A percentile compares a stretch with the other conserved stretches of the same genome.
These are phyloP conservation scores for Pyrgilauda ruficollis DNA, from an alignment of 2,113 vertebrate genomes.

Conservation along the genomic window DNA sequence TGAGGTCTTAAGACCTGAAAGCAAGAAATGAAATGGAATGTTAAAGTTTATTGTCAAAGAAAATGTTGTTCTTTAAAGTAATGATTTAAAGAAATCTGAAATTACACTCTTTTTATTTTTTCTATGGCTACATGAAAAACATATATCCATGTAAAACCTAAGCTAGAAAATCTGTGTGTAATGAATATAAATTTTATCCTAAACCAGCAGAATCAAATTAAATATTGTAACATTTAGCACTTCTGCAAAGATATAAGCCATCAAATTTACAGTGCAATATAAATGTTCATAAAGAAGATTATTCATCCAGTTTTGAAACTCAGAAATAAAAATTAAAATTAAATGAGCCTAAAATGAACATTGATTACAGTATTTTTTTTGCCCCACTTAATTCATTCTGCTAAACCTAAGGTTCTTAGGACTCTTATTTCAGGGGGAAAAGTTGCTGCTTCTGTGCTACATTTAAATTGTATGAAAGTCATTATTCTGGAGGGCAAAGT, in stretches of 20 bases:
- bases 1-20: neutral
- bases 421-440: neutral
- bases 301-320: neutral
- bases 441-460: neutral
- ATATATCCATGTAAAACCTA: neutral
- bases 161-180: neutral
- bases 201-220: neutral
- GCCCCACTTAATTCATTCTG: neutral
- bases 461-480: neutral
- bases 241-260: neutral
- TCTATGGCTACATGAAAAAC: neutral
- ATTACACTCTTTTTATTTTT: neutral
- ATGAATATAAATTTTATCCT: neutral
- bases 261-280: neutral
- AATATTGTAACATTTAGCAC: neutral
- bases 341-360: neutral
- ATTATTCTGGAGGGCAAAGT: neutral
- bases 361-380: neutral
- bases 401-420: neutral
- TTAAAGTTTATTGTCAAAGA: neutral
- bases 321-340: constrained; percentile 3
- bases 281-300: neutral
- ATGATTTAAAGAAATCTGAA: neutral
- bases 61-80: neutral
- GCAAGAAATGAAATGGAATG: neutral